phyloP scores from a whole-genome alignment of 2,888 invertebrate genomes.

The Ypsolopha scabrella region DNA sequence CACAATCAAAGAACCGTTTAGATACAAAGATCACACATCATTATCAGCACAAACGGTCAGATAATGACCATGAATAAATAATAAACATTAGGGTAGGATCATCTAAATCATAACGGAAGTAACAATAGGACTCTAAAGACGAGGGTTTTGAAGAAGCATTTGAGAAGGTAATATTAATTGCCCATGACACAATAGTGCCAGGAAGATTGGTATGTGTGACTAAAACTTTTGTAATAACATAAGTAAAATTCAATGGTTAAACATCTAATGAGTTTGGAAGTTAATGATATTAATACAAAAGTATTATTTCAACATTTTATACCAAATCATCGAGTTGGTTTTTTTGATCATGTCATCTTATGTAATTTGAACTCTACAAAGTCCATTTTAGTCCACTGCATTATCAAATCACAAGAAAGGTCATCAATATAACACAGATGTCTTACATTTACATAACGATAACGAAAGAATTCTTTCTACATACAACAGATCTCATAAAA shows the following conservation, averaged over 20 bases:
- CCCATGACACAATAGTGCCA: slow-evolving; percentile 59
- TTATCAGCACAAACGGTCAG: slow-evolving; percentile 64
- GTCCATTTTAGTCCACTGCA: too few relatives aligned
- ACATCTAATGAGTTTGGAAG: not conserved
- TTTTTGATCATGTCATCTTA: too few relatives aligned
- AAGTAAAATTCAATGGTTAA: not conserved
- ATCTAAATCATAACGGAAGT: slow-evolving; percentile 22
- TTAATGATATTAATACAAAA: not conserved
- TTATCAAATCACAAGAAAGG: too few relatives aligned
- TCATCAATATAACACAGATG: too few relatives aligned
- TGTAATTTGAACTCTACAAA: too few relatives aligned
- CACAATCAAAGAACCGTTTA: slow-evolving; percentile 38
- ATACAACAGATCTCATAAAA: not conserved
- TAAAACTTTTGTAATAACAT: not conserved
- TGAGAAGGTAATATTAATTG: slow-evolving; percentile 38
- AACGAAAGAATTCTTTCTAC: not conserved
- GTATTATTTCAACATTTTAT: too few relatives aligned
- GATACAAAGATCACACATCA: slow-evolving; percentile 57
- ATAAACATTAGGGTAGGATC: slow-evolving; percentile 40
- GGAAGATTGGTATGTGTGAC: slow-evolving; percentile 35
- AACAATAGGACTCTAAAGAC: slow-evolving; percentile 47
- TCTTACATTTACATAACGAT: not conserved
- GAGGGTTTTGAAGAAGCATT: slow-evolving; percentile 6
- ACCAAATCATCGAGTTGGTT: too few relatives aligned
- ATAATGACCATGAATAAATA: slow-evolving; percentile 70